Base-by-base conservation (phyloP, 2,888 invertebrate genomes). In the Alentia gelatinosa region DNA sequence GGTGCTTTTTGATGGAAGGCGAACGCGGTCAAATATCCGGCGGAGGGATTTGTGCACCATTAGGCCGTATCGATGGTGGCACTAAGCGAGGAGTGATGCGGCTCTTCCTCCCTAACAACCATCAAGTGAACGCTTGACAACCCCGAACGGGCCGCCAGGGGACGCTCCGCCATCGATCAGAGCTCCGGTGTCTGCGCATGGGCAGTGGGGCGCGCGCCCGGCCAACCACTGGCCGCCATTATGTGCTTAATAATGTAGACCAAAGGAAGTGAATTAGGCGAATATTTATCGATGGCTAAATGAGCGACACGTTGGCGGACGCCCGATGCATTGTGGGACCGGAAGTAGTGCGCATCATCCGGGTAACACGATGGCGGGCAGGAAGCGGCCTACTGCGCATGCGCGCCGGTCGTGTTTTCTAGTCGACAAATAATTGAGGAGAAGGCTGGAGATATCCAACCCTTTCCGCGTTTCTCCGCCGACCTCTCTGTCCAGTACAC, bases 201-300 rank as follows among this genome's bases (percentile, higher is more conserved):
- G 40, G 83, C 39, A 83, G 83, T n/a, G 83, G 83, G 37, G 39
- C 19, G 35, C 75, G 83, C 9, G 42, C 15, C n/a, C 35, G 47
- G 86, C 86, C 47, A 26, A 33, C 30, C 42, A 12, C 86, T 37
- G 30, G 26, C 19, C 47, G 86, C 86, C 86, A 86, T 86, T 86
- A 86, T 86, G 86, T 86, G 86, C 86, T 86, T 86, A 86, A 86
- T 86, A 86, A 86, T 86, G 86, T 86, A 86, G 86, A 86, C 86
- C 86, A 86, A 86, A 86, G 86, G 86, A 86, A 86, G 86, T 86
- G 86, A 86, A 86, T 86, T 86, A 86, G 86, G 86, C 86, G 86
- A 86, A 86, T 86, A 86, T 86, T 86, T 86, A 86, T 86, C 86
- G 86, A 86, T 47, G 47, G 86, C 50, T 33, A 86, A 86, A 86